phyloP scores from a whole-genome alignment of 1,140 invertebrate species.

The Danaus melanippus region DNA sequence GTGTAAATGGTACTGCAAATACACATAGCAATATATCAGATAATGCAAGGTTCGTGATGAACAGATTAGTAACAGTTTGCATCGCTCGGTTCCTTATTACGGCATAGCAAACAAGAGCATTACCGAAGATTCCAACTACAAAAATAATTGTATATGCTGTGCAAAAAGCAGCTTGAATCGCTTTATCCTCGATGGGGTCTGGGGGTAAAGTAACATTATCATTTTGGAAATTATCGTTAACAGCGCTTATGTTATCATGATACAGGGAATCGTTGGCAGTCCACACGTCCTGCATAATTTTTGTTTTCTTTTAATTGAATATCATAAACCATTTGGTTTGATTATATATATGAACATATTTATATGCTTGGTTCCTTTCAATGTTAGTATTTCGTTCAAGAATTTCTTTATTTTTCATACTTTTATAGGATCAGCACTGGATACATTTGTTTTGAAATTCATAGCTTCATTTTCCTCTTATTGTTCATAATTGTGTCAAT shows the following conservation, averaged over 20 bases:
- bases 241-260: slow-evolving; percentile 31
- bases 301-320: slow-evolving; percentile 36
- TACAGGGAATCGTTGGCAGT: slow-evolving; percentile 30
- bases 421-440: slow-evolving; percentile 8
- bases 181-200: slow-evolving; percentile 77
- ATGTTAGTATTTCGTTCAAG: slow-evolving; percentile 12
- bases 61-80: slow-evolving; percentile 98
- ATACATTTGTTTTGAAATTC: too few species aligned
- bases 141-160: slow-evolving; percentile 90
- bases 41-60: slow-evolving; percentile 96
- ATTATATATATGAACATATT: slow-evolving; percentile 34
- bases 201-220: slow-evolving; percentile 20
- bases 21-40: slow-evolving; percentile 95
- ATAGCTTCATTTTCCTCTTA: too few species aligned
- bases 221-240: slow-evolving; percentile 26
- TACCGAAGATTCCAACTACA: slow-evolving; percentile 91
- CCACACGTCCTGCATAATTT: slow-evolving; percentile 58
- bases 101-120: slow-evolving; percentile 93
- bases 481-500: too few species aligned
- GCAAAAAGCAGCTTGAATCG: slow-evolving; percentile 85
- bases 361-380: slow-evolving; percentile 11
- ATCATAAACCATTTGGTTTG: slow-evolving; percentile 48
- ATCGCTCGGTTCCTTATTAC: slow-evolving; percentile 92
- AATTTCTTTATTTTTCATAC: slow-evolving; percentile 18
- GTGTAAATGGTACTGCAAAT: slow-evolving; percentile 95